A percentile compares a stretch with the other conserved stretches of the same genome.
These are phyloP conservation scores for Macquaria australasica DNA, from an alignment of 2,113 vertebrate genomes.

Conservation along the genomic window DNA sequence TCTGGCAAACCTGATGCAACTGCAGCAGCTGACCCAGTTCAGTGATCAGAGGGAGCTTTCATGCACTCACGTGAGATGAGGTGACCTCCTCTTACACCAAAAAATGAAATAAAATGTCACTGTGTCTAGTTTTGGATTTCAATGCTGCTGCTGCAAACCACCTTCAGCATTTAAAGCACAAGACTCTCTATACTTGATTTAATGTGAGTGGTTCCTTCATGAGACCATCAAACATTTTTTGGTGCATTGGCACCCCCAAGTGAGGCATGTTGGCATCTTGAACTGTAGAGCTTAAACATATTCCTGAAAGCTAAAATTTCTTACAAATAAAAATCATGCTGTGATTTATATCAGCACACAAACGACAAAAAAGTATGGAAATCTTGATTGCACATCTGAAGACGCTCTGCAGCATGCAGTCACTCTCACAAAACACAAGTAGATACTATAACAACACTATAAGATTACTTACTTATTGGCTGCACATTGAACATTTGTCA, in stretches of 20 bases:
- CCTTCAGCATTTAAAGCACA: not conserved
- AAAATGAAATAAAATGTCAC: not conserved
- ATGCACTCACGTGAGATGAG: not conserved
- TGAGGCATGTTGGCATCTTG: conserved; percentile 22
- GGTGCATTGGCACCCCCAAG: conserved; percentile 61
- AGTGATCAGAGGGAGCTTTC: conserved; percentile 13
- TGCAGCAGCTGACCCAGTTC: conserved; percentile 28
- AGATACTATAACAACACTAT: not conserved
- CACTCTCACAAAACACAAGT: not conserved
- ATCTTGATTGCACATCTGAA: not conserved
- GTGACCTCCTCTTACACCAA: not conserved
- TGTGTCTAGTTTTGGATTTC: not conserved
- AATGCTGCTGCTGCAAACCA: not conserved
- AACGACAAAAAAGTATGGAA: not conserved
- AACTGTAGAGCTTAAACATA: not conserved
- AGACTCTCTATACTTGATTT: not conserved
- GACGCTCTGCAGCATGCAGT: not conserved
- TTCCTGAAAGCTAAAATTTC: not conserved
- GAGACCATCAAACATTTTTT: not conserved
- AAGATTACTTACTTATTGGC: conserved; percentile 90
- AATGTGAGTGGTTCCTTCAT: not conserved
- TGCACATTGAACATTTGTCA: conserved; percentile 93
- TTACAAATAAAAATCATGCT: not conserved
- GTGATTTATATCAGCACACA: not conserved
- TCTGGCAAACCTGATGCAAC: conserved; percentile 22